Evolutionary conservation across 2,888 invertebrate genomes (phyloP).

Genomic region (Andrena trimmerana): DNA sequence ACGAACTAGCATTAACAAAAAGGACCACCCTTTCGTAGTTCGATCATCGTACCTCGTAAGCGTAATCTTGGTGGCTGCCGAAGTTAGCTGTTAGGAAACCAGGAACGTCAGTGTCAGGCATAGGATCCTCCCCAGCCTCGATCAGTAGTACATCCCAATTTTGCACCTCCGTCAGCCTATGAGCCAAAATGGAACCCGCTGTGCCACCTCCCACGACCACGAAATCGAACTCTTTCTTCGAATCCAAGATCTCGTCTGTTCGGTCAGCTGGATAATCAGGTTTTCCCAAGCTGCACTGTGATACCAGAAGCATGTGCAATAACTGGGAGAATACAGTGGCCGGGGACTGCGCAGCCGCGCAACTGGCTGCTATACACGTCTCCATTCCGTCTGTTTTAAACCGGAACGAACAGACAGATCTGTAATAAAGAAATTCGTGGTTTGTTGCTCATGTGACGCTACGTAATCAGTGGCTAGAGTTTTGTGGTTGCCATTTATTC

Average conservation of each 20-base stretch:
- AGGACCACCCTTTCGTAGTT: neutral
- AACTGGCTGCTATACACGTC: constrained; percentile 67
- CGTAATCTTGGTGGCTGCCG: constrained; percentile 84
- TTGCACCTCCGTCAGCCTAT: constrained; percentile 84
- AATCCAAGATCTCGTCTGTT: constrained; percentile 81
- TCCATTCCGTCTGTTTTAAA: constrained; percentile 68
- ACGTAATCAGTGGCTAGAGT: neutral
- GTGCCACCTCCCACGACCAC: constrained; percentile 85
- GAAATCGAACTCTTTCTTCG: constrained; percentile 77
- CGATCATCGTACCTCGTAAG: constrained; percentile 79
- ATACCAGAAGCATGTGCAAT: constrained; percentile 87
- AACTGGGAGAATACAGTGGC: constrained; percentile 87
- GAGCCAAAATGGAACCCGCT: constrained; percentile 86
- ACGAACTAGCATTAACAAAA: too few species aligned
- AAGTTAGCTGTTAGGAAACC: constrained; percentile 79
- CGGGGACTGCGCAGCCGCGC: constrained; percentile 72
- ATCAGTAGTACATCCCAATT: constrained; percentile 86
- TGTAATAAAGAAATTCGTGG: neutral
- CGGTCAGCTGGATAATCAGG: constrained; percentile 88
- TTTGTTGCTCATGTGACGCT: neutral
- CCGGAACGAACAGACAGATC: neutral
- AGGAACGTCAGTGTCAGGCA: constrained; percentile 85
- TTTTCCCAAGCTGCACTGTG: constrained; percentile 87
- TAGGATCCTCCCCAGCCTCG: constrained; percentile 86
- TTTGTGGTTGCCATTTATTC: neutral